These are phyloP conservation scores for Sebastolobus altivelis DNA, from an alignment of 2,797 vertebrate genomes.

Conservation along the genomic window DNA sequence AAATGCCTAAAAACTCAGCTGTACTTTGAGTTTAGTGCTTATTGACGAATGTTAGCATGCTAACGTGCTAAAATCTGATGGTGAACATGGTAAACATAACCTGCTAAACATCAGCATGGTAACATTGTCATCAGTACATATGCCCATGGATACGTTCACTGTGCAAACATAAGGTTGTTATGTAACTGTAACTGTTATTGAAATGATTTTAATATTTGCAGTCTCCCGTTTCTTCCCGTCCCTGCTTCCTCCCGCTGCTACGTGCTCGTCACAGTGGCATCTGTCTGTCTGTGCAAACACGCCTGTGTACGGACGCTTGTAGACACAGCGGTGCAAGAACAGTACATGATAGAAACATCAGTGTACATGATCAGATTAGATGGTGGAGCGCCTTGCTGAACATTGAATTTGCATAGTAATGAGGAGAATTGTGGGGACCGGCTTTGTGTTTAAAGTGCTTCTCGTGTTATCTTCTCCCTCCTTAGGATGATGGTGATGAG, in stretches of 20 bases:
- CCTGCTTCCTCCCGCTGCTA: background rate
- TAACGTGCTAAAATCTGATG: background rate
- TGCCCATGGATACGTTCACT: background rate
- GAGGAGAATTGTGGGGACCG: background rate
- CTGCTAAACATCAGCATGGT: background rate
- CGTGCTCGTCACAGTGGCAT: background rate
- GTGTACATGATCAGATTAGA: constrained; percentile 8
- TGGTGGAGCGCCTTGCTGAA: background rate
- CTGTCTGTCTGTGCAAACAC: constrained; percentile 8
- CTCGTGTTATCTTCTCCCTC: background rate
- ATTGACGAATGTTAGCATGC: background rate
- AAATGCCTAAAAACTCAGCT: background rate
- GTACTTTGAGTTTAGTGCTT: background rate
- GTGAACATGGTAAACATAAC: background rate
- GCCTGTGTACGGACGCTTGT: background rate
- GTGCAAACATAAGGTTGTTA: background rate
- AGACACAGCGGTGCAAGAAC: background rate
- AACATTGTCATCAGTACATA: background rate
- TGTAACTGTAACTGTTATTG: background rate
- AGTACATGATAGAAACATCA: background rate
- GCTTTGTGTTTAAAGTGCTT: background rate
- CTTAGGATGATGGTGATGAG: background rate
- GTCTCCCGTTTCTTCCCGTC: background rate
- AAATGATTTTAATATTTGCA: background rate
- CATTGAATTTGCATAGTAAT: constrained; percentile 1